These are phyloP conservation scores for Acrobeloides nanus DNA, from an alignment of 2,888 invertebrate genomes.

Conservation along the genomic window DNA sequence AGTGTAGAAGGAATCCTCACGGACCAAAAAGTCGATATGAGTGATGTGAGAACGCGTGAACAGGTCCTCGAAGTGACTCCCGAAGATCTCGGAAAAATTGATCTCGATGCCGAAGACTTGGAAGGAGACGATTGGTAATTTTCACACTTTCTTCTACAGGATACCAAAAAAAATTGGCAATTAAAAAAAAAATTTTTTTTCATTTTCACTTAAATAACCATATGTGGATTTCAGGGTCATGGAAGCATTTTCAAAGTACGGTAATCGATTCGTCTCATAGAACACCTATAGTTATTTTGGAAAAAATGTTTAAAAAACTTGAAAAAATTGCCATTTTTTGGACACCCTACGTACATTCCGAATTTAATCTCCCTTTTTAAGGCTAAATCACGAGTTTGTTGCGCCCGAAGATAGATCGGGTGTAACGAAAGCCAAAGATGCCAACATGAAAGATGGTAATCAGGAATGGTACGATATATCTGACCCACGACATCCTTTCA, in stretches of 20 bases:
- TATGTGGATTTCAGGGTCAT: no score
- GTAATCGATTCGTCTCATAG: no score
- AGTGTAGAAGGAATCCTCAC: conserved; percentile 55
- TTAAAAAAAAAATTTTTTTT: no score
- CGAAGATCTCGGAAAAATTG: conserved; percentile 41
- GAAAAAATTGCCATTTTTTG: conserved; percentile 2
- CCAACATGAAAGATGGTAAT: conserved; percentile 67
- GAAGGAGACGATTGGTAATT: conserved; percentile 24
- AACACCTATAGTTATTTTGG: no score
- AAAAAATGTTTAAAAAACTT: conserved; percentile 8
- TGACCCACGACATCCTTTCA: conserved; percentile 90
- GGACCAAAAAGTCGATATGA: conserved; percentile 44
- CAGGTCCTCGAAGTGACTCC: conserved; percentile 16
- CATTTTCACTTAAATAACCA: no score
- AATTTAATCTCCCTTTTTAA: neutral
- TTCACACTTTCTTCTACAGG: conserved; percentile 2
- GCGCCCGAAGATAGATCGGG: conserved; percentile 40
- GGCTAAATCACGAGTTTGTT: conserved; percentile 35
- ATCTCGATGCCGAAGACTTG: conserved; percentile 51
- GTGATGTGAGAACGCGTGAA: conserved; percentile 18
- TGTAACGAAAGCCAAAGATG: conserved; percentile 50
- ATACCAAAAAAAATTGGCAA: no score
- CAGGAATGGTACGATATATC: conserved; percentile 94
- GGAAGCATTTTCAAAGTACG: no score
- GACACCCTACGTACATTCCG: neutral